Base-by-base conservation (phyloP, 2,888 invertebrate species). In the Zootermopsis nevadensis region DNA sequence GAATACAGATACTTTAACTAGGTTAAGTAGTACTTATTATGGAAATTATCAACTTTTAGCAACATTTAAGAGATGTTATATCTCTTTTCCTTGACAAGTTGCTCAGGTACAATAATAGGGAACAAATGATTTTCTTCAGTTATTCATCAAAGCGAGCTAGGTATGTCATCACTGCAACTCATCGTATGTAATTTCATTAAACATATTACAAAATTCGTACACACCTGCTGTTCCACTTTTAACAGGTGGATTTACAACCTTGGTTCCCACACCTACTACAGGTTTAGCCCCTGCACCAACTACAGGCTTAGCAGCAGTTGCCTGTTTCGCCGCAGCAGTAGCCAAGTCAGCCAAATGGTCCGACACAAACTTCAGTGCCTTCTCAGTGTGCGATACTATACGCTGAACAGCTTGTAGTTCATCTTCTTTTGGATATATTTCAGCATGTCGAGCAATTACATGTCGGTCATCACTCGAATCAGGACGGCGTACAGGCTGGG, bases 391-490 rank as follows among this genome's bases (percentile, higher is more conserved):
- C 6, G 96, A 95, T 24, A 99, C 98, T 86, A 96, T 95, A 87
- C 96, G 95, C 90, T 99, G 98, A 84, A 99, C 97, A 83, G 94
- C 94, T 89, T 95, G 94, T 85, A 97, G 90, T 91, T 98, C 97
- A 87, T 94, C 94, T 89, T 98, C 98, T 87, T 94, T 94, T 0
- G 99, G 99, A 91, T 98, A 98, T 87, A 99, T 97, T 85, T 95
- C 95, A 0, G 96, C 95, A 90, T 99, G 99, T 87, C 97, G 96
- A 80, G 96, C 95, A 89, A 97, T 94, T 83, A 99, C 97, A 91
- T 99, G 98, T 19, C 98, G 94, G 91, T 99, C 99, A 90, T 99
- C 99, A 30, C 95, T 94, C n/a, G 97, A 96, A 90, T 98, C 98
- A 0, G 96, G 95, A 80, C 97, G 93, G 33, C 98, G 93, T 77